These are phyloP conservation scores for Motacilla tschutschensis DNA, from an alignment of 2,113 vertebrate genomes.

Conservation along the genomic window DNA sequence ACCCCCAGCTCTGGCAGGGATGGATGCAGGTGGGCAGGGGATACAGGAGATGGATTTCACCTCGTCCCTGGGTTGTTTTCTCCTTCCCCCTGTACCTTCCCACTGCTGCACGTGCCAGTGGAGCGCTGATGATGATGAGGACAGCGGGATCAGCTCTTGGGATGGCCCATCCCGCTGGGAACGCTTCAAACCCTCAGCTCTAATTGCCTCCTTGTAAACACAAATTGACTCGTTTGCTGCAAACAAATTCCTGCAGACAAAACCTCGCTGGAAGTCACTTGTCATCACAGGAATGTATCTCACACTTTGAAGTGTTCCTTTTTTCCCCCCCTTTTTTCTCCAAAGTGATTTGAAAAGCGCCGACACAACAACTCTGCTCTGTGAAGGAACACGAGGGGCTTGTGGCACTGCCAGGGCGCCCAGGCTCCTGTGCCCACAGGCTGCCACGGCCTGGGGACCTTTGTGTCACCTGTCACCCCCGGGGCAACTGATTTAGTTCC, in stretches of 20 bases:
- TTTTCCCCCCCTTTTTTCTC: not conserved
- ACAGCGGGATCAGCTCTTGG: fast-evolving
- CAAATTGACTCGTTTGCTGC: not conserved
- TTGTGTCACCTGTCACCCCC: not conserved
- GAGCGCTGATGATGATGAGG: not conserved
- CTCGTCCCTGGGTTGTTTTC: not conserved
- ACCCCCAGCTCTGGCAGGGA: not conserved
- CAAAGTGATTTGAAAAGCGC: not conserved
- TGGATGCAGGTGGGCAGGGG: not conserved
- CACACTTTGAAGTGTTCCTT: not conserved
- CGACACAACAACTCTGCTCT: fast-evolving
- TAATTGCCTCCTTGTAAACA: not conserved
- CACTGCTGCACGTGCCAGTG: not conserved
- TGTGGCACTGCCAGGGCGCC: not conserved
- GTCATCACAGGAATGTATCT: not conserved
- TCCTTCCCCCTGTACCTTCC: not conserved
- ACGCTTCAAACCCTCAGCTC: not conserved
- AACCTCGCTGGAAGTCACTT: not conserved
- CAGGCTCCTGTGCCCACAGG: not conserved
- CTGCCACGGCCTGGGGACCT: not conserved
- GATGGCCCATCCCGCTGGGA: not conserved
- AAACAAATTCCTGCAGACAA: not conserved
- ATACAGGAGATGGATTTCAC: not conserved
- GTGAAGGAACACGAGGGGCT: not conserved
- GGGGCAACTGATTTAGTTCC: not conserved